These are phyloP conservation scores for Hypsopygia costalis DNA, from an alignment of 2,888 invertebrate genomes.

Conservation along the genomic window DNA sequence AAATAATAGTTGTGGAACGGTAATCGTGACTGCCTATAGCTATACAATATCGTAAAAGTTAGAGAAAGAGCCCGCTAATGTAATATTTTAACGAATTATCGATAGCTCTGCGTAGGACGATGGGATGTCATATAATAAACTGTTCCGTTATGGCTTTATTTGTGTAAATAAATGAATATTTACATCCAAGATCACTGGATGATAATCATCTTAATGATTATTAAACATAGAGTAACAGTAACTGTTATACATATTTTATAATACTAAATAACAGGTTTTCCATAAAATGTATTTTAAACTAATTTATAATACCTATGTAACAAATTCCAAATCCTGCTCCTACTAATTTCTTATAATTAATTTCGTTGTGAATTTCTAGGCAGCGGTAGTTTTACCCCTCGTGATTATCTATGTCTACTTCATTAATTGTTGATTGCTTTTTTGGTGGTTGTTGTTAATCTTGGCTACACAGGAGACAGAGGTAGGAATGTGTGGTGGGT, in stretches of 20 bases:
- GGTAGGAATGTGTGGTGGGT: too few relatives aligned
- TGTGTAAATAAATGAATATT: conserved; percentile 36
- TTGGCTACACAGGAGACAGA: too few relatives aligned
- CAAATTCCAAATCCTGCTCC: too few relatives aligned
- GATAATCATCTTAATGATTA: conserved; percentile 1
- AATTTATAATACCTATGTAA: too few relatives aligned
- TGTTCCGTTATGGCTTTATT: conserved; percentile 42
- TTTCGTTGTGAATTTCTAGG: too few relatives aligned
- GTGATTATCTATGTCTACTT: too few relatives aligned
- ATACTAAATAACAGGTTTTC: too few relatives aligned
- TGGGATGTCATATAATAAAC: conserved; percentile 50
- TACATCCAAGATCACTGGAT: conserved; percentile 8
- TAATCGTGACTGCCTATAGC: conserved; percentile 58
- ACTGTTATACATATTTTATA: conserved; percentile 15
- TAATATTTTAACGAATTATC: conserved; percentile 43
- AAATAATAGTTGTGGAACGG: conserved; percentile 34
- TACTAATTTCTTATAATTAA: too few relatives aligned
- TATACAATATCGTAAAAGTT: conserved; percentile 51
- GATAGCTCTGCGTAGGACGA: conserved; percentile 48
- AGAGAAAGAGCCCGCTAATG: conserved; percentile 34
- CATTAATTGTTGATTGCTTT: too few relatives aligned
- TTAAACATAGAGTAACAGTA: conserved; percentile 7
- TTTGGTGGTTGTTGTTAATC: too few relatives aligned
- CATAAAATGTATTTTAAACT: too few relatives aligned
- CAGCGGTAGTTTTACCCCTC: too few relatives aligned